Percentiles rank a stretch among this genome's conserved stretches.
Conservation (phyloP, 2,888 invertebrate species). For the Mimas tiliae region DNA sequence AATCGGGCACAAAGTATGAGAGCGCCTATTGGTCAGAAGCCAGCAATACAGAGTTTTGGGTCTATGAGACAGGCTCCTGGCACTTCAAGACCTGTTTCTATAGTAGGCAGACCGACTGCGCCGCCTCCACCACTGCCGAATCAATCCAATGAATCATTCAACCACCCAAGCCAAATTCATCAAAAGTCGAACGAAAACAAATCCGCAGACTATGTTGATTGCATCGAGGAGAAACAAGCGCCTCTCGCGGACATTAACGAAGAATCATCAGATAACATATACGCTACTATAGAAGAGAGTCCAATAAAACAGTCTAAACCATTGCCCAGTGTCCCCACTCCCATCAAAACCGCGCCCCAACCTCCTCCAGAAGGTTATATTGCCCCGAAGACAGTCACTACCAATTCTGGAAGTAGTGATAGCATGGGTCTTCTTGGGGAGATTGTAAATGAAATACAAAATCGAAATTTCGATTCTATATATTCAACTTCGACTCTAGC, state of each 20-base stretch:
- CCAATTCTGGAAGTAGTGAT: conserved; percentile 85
- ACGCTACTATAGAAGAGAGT: conserved; percentile 93
- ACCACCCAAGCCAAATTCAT: conserved; percentile 79
- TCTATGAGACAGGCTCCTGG: conserved; percentile 91
- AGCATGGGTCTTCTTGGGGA: conserved; percentile 92
- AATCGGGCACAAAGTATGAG: conserved; percentile 94
- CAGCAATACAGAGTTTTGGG: conserved; percentile 90
- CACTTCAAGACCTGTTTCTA: conserved; percentile 89
- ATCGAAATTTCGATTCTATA: conserved; percentile 93
- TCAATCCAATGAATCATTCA: conserved; percentile 44
- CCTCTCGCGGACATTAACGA: conserved; percentile 87
- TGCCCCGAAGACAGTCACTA: conserved; percentile 70
- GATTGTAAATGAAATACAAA: conserved; percentile 94
- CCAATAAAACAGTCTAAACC: conserved; percentile 80
- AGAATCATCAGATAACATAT: conserved; percentile 90
- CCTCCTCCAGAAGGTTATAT: conserved; percentile 80
- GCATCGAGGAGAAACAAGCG: conserved; percentile 87
- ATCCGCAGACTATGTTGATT: conserved; percentile 90
- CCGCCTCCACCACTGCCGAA: conserved; percentile 90
- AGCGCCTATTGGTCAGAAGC: conserved; percentile 83
- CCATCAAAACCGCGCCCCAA: conserved; percentile 61
- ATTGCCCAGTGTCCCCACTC: conserved; percentile 66
- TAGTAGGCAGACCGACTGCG: conserved; percentile 89
- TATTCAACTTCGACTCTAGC: conserved; percentile 91
- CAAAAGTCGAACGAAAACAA: conserved; percentile 73